Evolutionary conservation across 1,140 invertebrate genomes (phyloP).

Genomic region (Spodoptera frugiperda): DNA sequence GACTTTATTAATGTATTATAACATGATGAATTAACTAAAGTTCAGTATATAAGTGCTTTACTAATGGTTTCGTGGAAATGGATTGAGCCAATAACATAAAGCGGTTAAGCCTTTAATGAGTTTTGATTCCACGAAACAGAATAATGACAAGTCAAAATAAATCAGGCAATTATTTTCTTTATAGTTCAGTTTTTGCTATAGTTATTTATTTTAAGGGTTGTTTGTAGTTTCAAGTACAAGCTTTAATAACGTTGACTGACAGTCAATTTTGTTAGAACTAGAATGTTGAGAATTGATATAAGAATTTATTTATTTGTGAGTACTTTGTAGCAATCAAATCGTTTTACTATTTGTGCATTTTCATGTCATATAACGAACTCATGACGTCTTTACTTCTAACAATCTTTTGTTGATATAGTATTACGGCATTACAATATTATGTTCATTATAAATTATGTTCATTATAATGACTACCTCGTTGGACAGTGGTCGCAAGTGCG

Average conservation of each 20-base stretch:
- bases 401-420: too few relatives aligned
- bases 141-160: constrained; percentile 11
- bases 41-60: not conserved
- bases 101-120: constrained; percentile 18
- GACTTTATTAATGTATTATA: not conserved
- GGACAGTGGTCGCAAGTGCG: too few relatives aligned
- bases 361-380: too few relatives aligned
- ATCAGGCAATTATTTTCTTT: constrained; percentile 7
- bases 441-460: too few relatives aligned
- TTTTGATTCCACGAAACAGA: constrained; percentile 15
- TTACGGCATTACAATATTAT: too few relatives aligned
- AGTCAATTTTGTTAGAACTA: constrained; percentile 9
- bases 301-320: not conserved
- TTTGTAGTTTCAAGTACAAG: constrained; percentile 14
- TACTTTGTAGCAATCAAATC: too few relatives aligned
- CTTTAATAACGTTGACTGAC: constrained; percentile 9
- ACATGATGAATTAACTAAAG: not conserved
- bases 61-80: constrained; percentile 16
- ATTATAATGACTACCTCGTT: too few relatives aligned
- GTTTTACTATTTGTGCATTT: too few relatives aligned
- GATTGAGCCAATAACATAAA: constrained; percentile 19
- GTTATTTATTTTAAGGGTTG: not conserved
- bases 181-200: not conserved
- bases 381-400: too few relatives aligned
- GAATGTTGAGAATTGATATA: not conserved